phyloP scores from a whole-genome alignment of 2,888 invertebrate genomes.

The Sclerodermus sp. region DNA sequence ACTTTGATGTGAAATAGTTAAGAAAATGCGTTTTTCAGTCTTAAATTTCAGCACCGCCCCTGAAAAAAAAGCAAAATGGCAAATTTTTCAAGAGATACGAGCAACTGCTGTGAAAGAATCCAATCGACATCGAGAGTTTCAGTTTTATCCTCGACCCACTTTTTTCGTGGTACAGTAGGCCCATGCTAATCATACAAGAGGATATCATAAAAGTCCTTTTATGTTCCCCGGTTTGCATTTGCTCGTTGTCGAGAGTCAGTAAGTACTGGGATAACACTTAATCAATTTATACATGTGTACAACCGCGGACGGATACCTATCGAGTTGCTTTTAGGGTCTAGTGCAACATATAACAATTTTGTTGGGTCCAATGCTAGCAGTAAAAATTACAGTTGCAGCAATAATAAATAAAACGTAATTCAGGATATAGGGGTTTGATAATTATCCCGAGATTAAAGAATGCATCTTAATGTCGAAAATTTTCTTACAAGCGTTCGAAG shows the following conservation, averaged over 20 bases:
- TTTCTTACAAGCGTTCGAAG: no score
- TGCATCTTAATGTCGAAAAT: no score
- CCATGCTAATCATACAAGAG: slow-evolving; percentile 1
- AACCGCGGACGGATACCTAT: neutral
- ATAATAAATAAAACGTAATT: no score
- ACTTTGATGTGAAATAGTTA: no score
- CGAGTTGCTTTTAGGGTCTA: no score
- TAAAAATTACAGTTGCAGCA: no score
- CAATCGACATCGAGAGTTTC: neutral
- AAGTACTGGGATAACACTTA: neutral
- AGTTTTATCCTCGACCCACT: slow-evolving; percentile 7
- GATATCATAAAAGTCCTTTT: neutral
- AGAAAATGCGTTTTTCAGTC: no score
- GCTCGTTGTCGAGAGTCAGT: neutral
- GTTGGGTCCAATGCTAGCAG: no score
- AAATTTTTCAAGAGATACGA: neutral
- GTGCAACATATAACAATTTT: no score
- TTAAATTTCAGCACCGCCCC: no score
- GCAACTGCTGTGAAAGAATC: neutral
- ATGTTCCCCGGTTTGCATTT: neutral
- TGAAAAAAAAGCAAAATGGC: neutral
- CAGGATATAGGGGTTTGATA: no score
- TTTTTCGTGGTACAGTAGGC: neutral
- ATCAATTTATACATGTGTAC: neutral
- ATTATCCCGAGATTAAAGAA: no score